These are phyloP conservation scores for Drosophila murphyi DNA, from an alignment of 1,140 invertebrate genomes.

Conservation along the genomic window DNA sequence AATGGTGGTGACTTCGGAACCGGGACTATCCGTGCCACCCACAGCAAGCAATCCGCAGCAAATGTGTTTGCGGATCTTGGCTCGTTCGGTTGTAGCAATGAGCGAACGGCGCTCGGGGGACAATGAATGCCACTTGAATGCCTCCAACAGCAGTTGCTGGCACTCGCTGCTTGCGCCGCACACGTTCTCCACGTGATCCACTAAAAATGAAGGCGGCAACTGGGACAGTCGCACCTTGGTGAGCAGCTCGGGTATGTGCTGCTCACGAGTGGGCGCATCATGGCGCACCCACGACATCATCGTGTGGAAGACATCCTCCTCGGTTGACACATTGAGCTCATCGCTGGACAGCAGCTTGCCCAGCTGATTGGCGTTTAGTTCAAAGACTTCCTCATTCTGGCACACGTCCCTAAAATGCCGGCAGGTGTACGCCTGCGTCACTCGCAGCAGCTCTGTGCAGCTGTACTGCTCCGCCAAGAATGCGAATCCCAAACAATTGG, in stretches of 20 bases:
- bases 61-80: slow-evolving; percentile 95
- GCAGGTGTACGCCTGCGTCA: slow-evolving; percentile 92
- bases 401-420: slow-evolving; percentile 93
- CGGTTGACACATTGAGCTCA: slow-evolving; percentile 95
- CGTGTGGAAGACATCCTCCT: slow-evolving; percentile 95
- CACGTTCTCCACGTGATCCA: slow-evolving; percentile 91
- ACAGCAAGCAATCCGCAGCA: slow-evolving; percentile 94
- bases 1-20: slow-evolving; percentile 89
- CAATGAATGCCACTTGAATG: slow-evolving; percentile 95
- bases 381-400: too few relatives aligned
- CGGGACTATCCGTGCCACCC: slow-evolving; percentile 90
- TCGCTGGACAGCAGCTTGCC: slow-evolving; percentile 93
- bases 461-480: too few relatives aligned
- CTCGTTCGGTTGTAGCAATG: slow-evolving; percentile 89
- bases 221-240: slow-evolving; percentile 93
- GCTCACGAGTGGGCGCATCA: slow-evolving; percentile 89
- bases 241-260: slow-evolving; percentile 89
- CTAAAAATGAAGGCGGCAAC: slow-evolving; percentile 93
- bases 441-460: slow-evolving; percentile 76
- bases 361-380: slow-evolving; percentile 91
- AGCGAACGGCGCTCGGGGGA: slow-evolving; percentile 91
- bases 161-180: slow-evolving; percentile 88
- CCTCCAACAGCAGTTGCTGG: slow-evolving; percentile 96
- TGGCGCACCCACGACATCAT: slow-evolving; percentile 95
- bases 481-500: slow-evolving; percentile 94